These are phyloP conservation scores for Lagenorhynchus albirostris DNA, from an alignment of 2,113 vertebrate species.

Conservation along the genomic window DNA sequence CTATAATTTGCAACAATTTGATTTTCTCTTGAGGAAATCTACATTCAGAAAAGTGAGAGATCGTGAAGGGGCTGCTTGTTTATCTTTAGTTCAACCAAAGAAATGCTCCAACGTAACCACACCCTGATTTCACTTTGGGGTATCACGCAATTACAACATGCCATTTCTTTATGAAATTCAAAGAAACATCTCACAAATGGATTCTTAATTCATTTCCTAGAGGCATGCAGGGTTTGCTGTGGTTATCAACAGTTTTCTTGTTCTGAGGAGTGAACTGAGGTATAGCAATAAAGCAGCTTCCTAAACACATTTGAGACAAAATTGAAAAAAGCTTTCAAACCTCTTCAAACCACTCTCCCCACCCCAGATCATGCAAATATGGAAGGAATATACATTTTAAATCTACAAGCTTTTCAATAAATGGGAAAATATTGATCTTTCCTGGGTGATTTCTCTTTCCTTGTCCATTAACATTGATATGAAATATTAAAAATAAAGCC, in stretches of 20 bases:
- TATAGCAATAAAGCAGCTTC: not conserved
- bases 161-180: constrained; percentile 1
- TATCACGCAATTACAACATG: not conserved
- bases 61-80: not conserved
- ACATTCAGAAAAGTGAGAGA: not conserved
- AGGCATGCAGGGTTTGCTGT: not conserved
- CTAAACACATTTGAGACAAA: not conserved
- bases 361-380: not conserved
- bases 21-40: not conserved
- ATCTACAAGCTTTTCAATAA: not conserved
- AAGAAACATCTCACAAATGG: constrained; percentile 15
- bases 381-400: not conserved
- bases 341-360: not conserved
- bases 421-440: not conserved
- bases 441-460: not conserved
- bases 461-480: not conserved
- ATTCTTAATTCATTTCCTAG: constrained; percentile 4
- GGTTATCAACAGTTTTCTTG: not conserved
- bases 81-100: constrained; percentile 24
- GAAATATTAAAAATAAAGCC: constrained; percentile 28
- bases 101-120: not conserved
- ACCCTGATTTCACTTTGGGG: not conserved
- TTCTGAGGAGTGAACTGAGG: not conserved
- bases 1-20: not conserved
- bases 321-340: not conserved